These are phyloP conservation scores for Bombus terrestris DNA, from an alignment of 1,140 invertebrate species.

Conservation along the genomic window DNA sequence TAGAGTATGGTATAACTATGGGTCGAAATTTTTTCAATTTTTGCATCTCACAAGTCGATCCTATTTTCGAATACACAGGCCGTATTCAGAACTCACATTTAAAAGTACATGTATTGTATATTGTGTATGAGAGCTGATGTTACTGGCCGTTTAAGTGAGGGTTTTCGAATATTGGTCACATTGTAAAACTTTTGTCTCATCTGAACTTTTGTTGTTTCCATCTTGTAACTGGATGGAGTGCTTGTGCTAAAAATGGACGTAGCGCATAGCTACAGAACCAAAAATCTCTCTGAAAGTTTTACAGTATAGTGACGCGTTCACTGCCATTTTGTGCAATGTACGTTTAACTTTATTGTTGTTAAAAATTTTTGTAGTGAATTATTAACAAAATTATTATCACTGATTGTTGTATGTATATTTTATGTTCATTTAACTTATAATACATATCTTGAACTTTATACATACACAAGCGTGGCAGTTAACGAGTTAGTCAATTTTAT, in stretches of 20 bases:
- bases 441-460: constrained; percentile 46
- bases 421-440: constrained; percentile 38
- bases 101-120: constrained; percentile 10
- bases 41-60: constrained; percentile 46
- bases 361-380: constrained; percentile 29
- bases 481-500: constrained; percentile 54
- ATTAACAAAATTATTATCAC: constrained; percentile 22
- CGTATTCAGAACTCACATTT: constrained; percentile 54
- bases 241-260: constrained; percentile 63
- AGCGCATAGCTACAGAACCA: constrained; percentile 52
- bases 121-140: constrained; percentile 7
- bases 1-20: constrained; percentile 67
- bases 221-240: constrained; percentile 47
- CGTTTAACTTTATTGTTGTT: constrained; percentile 39
- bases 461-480: constrained; percentile 61
- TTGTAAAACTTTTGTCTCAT: constrained; percentile 44
- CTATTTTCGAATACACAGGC: constrained; percentile 41
- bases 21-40: constrained; percentile 52
- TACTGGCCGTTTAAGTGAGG: constrained; percentile 28
- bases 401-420: constrained; percentile 19
- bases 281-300: constrained; percentile 61
- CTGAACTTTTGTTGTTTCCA: constrained; percentile 53
- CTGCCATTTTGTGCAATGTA: constrained; percentile 68
- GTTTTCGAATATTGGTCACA: constrained; percentile 36
- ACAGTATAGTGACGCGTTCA: constrained; percentile 63